phyloP scores from a whole-genome alignment of 1,140 invertebrate genomes.

The Harpegnathos saltator region DNA sequence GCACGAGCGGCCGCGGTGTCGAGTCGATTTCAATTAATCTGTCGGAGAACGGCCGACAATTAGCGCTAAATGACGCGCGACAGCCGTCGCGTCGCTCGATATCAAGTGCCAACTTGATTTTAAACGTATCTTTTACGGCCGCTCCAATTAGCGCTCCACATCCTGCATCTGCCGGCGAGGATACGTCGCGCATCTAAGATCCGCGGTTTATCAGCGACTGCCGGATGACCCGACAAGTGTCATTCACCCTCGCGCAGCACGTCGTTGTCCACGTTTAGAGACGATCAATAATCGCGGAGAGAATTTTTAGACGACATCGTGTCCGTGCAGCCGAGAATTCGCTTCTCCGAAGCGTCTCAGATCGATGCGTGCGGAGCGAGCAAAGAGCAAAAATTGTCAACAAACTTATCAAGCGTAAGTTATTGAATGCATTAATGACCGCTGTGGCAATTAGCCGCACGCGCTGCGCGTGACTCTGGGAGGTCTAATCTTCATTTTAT shows the following conservation, averaged over 20 bases:
- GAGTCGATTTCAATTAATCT: conserved; percentile 50
- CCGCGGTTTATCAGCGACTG: conserved; percentile 63
- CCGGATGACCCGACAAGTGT: conserved; percentile 24
- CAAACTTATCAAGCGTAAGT: too few relatives aligned
- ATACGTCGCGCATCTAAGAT: neutral
- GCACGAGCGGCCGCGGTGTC: neutral
- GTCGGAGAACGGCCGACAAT: conserved; percentile 19
- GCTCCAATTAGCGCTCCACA: conserved; percentile 49
- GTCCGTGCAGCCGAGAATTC: neutral
- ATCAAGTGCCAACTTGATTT: neutral
- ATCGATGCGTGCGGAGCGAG: too few relatives aligned
- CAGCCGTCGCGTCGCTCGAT: neutral
- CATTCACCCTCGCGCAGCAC: conserved; percentile 25
- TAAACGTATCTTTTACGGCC: neutral
- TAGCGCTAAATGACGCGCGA: conserved; percentile 29
- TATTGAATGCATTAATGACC: too few relatives aligned
- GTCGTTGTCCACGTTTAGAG: conserved; percentile 51
- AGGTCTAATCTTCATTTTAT: too few relatives aligned
- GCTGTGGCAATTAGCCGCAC: too few relatives aligned
- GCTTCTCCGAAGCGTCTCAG: too few relatives aligned
- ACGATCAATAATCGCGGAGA: conserved; percentile 40
- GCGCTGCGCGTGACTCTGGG: too few relatives aligned
- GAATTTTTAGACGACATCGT: conserved; percentile 39
- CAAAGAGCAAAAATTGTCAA: too few relatives aligned
- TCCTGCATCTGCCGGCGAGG: neutral